These are phyloP conservation scores for Chrosomus eos DNA, from an alignment of 2,797 vertebrate species.

Conservation along the genomic window DNA sequence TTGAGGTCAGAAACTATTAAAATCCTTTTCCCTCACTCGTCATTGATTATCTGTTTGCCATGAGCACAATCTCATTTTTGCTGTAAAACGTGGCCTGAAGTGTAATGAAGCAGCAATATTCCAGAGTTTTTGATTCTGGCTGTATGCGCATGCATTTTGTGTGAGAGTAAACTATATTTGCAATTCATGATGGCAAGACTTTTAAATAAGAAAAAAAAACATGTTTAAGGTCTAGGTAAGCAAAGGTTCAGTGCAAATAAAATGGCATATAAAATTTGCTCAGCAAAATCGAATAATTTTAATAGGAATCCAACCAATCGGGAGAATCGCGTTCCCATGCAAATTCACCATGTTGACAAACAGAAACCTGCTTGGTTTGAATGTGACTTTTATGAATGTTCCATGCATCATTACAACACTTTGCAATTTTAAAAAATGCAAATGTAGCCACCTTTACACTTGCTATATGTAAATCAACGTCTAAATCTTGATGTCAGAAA, in stretches of 20 bases:
- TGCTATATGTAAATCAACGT: too few relatives aligned
- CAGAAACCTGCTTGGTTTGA: not conserved
- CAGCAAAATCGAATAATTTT: not conserved
- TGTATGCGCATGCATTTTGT: not conserved
- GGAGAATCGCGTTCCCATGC: too few relatives aligned
- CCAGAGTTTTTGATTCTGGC: not conserved
- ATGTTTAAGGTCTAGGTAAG: slow-evolving; percentile 3
- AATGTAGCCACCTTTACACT: not conserved
- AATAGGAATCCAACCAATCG: not conserved
- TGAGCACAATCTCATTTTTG: slow-evolving; percentile 62
- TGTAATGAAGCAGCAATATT: slow-evolving; percentile 8
- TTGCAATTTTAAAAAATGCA: not conserved
- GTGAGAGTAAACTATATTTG: slow-evolving; percentile 4
- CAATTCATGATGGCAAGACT: slow-evolving; percentile 8
- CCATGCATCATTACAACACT: not conserved
- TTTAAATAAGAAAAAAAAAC: not conserved
- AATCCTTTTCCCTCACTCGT: slow-evolving; percentile 65
- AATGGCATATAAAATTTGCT: not conserved
- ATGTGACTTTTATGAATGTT: not conserved
- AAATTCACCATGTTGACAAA: not conserved
- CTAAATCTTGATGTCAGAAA: too few relatives aligned
- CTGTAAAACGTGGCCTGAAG: slow-evolving; percentile 22
- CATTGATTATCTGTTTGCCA: slow-evolving; percentile 69
- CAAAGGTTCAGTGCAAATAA: not conserved
- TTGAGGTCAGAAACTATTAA: slow-evolving; percentile 74